Conservation (phyloP, 2,797 vertebrate species). For the Platalea minor region DNA sequence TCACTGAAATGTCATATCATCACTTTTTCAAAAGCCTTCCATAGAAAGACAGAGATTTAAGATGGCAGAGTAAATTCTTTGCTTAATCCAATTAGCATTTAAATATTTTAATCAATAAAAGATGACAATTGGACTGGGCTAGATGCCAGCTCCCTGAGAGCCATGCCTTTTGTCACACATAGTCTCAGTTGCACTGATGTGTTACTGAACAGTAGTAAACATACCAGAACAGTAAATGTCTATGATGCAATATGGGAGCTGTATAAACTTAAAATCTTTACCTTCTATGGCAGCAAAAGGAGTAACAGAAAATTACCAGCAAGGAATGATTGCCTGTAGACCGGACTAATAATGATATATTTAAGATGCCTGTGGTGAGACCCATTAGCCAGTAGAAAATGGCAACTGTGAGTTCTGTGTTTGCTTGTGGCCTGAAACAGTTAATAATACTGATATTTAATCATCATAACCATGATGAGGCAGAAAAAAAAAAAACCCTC, state of each 20-base stretch:
- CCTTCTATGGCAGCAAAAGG: neutral
- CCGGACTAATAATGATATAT: neutral
- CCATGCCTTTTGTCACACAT: neutral
- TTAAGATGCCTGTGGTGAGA: neutral
- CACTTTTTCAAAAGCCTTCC: neutral
- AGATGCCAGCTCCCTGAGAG: neutral
- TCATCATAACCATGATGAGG: neutral
- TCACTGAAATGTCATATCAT: neutral
- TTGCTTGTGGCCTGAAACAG: neutral
- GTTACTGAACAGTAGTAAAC: neutral
- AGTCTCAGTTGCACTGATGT: neutral
- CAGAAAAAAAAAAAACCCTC: neutral
- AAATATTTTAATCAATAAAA: conserved; percentile 9
- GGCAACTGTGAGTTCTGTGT: neutral
- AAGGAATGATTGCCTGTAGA: neutral
- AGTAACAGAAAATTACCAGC: neutral
- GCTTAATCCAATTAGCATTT: neutral
- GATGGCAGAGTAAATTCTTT: neutral
- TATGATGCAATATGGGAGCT: neutral
- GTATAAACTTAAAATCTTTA: neutral
- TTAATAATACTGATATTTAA: neutral
- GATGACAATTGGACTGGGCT: neutral
- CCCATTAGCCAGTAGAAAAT: neutral
- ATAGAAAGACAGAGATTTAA: neutral
- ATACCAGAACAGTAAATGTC: neutral